Base-by-base conservation (phyloP, 2,797 vertebrate genomes). In the Periophthalmus magnuspinnatus region DNA sequence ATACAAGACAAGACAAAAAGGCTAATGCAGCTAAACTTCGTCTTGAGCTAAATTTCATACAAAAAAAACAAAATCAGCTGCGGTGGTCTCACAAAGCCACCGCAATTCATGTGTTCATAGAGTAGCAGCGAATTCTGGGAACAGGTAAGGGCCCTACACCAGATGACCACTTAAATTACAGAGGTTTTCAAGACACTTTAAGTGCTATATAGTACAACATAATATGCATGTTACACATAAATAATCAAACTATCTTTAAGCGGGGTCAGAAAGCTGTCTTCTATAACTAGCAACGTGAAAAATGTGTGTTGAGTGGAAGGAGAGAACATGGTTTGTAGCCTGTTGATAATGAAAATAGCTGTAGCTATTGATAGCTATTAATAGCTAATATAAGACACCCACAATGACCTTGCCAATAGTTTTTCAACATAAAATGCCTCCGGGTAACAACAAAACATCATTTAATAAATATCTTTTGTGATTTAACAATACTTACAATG, bases 401-500 rank as follows among this genome's bases (percentile, higher is more conserved):
- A 5, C 3, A 34, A 3, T 60, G 58, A 60, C 32, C 32, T 60
- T 5, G 33, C 9, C 33, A 10, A 17, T 36, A 10, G 17, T 36
- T 19, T 3, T 11, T 11, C 56, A 58, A 24, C 6, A 32, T 32
- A 19, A 36, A 60, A 60, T 4, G 32, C 5, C 57, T 59, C 17
- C n/a, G 10, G 32, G 8, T 13, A 62, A 71, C 34, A 80, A 69
- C 54, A 22, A 45, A 45, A 47, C 2, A 45, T 16, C 21, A 17
- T 45, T 24, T 11, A 63, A 24, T 16, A 28, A 5, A 9, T 13
- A 65, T 5, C 28, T 65, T 45, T 45, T 24, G 55, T 48, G 41
- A 17, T 21, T 24, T 17, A 28, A 62, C 41, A 65, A 89, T 92
- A 97, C 97, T 98, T 94, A 99, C 97, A 91, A 98, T 98, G 87